Evolutionary conservation across 2,888 invertebrate species (phyloP).

Genomic region (Erannis defoliaria): DNA sequence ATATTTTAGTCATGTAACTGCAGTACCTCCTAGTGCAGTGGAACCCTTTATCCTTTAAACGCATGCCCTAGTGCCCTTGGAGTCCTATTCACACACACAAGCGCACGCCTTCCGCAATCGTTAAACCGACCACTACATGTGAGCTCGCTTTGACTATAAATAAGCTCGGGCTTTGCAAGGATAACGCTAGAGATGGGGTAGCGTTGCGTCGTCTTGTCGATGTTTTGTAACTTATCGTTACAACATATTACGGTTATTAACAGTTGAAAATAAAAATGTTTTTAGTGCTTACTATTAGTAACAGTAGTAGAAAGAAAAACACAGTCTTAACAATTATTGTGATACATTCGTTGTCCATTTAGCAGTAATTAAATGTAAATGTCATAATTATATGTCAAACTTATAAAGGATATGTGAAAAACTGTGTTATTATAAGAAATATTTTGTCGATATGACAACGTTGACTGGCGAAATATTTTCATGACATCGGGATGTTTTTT

Average conservation of each 20-base stretch:
- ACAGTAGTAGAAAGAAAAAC: too few species aligned
- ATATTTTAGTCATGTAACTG: neutral
- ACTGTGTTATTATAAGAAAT: neutral
- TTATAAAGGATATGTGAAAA: neutral
- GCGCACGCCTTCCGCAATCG: conserved; percentile 51
- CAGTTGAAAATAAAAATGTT: too few species aligned
- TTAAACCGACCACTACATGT: conserved; percentile 46
- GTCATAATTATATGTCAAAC: too few species aligned
- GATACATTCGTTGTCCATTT: too few species aligned
- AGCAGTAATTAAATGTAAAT: too few species aligned
- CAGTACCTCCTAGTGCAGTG: conserved; percentile 14
- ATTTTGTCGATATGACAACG: neutral
- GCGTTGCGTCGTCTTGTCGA: conserved; percentile 9
- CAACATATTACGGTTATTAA: neutral
- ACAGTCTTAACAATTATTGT: too few species aligned
- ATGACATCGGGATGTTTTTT: neutral
- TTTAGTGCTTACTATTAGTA: too few species aligned
- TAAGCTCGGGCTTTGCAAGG: conserved; percentile 50
- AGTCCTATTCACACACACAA: conserved; percentile 35
- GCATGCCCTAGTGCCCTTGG: conserved; percentile 39
- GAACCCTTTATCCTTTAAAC: conserved; percentile 28
- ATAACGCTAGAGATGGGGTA: conserved; percentile 40
- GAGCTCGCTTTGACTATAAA: conserved; percentile 52
- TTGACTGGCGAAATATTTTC: neutral
- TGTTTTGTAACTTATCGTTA: conserved; percentile 5